Conservation (phyloP, 1,140 invertebrate species). For the Ips typographus region DNA sequence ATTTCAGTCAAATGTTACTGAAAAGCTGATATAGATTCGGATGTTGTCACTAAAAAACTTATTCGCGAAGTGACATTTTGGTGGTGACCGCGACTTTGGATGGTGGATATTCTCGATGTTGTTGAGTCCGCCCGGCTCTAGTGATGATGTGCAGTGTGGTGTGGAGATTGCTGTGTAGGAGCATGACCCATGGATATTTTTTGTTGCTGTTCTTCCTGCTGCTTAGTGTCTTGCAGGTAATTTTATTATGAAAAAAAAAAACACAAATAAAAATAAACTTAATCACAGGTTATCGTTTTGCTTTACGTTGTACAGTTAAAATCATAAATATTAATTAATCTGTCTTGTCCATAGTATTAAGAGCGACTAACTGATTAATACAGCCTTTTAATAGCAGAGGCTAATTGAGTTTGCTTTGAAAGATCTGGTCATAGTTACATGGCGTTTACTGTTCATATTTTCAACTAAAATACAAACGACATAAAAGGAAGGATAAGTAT, state of each 20-base stretch:
- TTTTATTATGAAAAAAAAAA: neutral
- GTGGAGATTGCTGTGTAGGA: slow-evolving; percentile 55
- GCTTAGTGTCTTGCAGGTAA: slow-evolving; percentile 53
- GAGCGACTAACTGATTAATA: no score
- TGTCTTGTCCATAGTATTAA: no score
- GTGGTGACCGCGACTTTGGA: slow-evolving; percentile 17
- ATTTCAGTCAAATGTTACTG: slow-evolving; percentile 9
- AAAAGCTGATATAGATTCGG: slow-evolving; percentile 3
- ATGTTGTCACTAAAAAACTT: slow-evolving; percentile 6
- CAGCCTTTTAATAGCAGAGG: no score
- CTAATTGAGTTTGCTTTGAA: no score
- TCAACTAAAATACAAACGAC: no score
- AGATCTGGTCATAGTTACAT: no score
- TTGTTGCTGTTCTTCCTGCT: slow-evolving; percentile 54
- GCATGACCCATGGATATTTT: slow-evolving; percentile 57
- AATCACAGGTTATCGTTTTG: no score
- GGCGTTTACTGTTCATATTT: no score
- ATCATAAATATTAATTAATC: no score
- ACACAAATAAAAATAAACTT: neutral
- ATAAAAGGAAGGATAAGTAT: no score
- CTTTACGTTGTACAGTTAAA: no score
- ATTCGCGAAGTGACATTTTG: neutral
- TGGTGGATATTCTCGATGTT: slow-evolving; percentile 31
- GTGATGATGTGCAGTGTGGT: slow-evolving; percentile 55
- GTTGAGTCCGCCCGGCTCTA: slow-evolving; percentile 38